phyloP scores from a whole-genome alignment of 1,140 invertebrate genomes.

The Bombus polaris region DNA sequence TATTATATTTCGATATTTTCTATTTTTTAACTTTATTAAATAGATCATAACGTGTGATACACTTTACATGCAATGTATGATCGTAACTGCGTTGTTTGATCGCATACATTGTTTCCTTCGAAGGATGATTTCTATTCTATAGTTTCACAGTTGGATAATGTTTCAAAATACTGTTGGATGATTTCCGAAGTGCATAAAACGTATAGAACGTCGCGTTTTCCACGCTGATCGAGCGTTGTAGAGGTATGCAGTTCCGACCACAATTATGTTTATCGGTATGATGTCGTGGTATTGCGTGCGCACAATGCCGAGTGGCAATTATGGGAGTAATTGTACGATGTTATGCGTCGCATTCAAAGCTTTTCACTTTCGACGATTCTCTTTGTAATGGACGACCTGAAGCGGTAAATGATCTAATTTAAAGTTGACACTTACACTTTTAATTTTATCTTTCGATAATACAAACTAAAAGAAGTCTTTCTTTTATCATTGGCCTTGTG shows the following conservation, averaged over 20 bases:
- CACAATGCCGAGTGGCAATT: background rate
- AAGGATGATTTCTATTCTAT: too few relatives aligned
- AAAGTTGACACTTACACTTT: too few relatives aligned
- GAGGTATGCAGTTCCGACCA: background rate
- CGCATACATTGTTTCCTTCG: background rate
- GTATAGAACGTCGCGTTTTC: background rate
- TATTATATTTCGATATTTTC: background rate
- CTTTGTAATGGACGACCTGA: too few relatives aligned
- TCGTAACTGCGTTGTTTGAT: background rate
- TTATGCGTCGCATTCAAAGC: background rate
- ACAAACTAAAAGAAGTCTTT: too few relatives aligned
- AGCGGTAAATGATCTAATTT: too few relatives aligned
- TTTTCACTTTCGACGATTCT: background rate
- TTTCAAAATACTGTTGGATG: background rate
- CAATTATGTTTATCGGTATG: constrained; percentile 6
- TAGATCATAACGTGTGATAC: background rate
- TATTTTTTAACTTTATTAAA: background rate
- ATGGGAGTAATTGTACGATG: background rate
- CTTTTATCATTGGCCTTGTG: too few relatives aligned
- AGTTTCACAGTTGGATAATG: background rate
- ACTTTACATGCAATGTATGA: background rate
- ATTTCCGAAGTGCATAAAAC: background rate
- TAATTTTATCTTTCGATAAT: background rate
- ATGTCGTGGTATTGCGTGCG: background rate
- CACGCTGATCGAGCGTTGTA: background rate